These are phyloP conservation scores for Amblyteles armatorius DNA, from an alignment of 2,888 invertebrate species.

Conservation along the genomic window DNA sequence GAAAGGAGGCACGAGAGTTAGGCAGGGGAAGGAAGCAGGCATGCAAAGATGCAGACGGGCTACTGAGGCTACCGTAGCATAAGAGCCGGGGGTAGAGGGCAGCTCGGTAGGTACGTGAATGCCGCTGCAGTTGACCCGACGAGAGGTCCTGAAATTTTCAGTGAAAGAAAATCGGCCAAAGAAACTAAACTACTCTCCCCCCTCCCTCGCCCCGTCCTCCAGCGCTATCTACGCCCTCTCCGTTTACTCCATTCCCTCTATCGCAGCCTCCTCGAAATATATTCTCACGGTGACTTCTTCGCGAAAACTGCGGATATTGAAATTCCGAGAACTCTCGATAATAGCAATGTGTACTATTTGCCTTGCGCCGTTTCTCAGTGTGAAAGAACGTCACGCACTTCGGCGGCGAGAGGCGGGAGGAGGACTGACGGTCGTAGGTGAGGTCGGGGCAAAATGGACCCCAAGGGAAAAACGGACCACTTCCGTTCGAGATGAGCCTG, in stretches of 20 bases:
- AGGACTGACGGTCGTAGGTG: not conserved
- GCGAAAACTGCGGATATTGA: slow-evolving; percentile 55
- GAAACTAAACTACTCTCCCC: slow-evolving; percentile 44
- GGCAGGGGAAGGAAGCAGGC: slow-evolving; percentile 15
- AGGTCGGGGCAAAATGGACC: no score
- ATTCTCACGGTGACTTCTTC: not conserved
- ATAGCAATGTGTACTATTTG: slow-evolving; percentile 49
- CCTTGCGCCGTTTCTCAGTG: not conserved
- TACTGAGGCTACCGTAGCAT: slow-evolving; percentile 4
- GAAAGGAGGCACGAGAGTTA: not conserved
- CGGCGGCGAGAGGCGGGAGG: not conserved
- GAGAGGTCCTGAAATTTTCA: slow-evolving; percentile 66
- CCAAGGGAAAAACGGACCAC: no score
- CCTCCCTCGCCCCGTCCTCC: not conserved
- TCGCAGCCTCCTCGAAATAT: not conserved
- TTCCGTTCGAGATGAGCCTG: no score
- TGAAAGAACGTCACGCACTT: not conserved
- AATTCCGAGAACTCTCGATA: slow-evolving; percentile 65
- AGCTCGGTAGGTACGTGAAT: slow-evolving; percentile 51
- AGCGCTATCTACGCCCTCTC: not conserved
- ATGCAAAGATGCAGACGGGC: slow-evolving; percentile 20
- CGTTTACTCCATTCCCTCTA: slow-evolving; percentile 27
- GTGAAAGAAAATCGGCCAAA: slow-evolving; percentile 64
- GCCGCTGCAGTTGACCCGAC: slow-evolving; percentile 63
- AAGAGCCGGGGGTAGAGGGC: slow-evolving; percentile 23